Evolutionary conservation across 2,888 invertebrate genomes (phyloP), one percentile per base, ranked within the genome.

Genomic region (Amphimallon solstitiale): DNA sequence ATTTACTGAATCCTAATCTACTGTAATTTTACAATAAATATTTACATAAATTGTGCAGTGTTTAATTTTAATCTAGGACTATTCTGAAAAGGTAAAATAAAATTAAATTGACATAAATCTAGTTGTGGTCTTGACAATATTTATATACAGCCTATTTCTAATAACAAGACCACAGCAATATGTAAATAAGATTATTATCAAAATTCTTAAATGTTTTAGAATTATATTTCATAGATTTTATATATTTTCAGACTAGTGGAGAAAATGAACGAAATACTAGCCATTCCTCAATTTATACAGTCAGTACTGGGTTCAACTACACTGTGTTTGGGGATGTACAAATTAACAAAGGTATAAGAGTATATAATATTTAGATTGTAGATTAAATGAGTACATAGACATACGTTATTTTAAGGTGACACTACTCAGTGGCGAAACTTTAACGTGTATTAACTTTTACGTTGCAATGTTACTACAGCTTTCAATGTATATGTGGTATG

Each of bases 401-500:
- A n/a, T n/a, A n/a, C n/a, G n/a, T n/a, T n/a, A n/a, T 9, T 54
- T 64, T 34, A 17, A 54, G 52, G 40, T 56, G 14, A 34, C 21
- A 1, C 12, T 40, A 2, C 17, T 63, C 2, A 76, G 75, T 43
- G 19, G 76, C 9, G 70, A 75, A 61, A 37, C 85, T 62, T 80
- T 82, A 1, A 85, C 85, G 6, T 84, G 84, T 82, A 74, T 80
- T 1, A 78, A 84, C 34, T 86, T 85, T 75, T 81, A 84, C 51
- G 73, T 76, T 61, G 86, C 85, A 72, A 86, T 86, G 74, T 78
- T 86, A 19, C 81, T 83, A 2, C 84, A 86, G 75, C 77, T 86
- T 70, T 84, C 84, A 70, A 77, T 87, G 0, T 86, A 85, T 75
- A 87, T 87, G 76, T 87, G 84, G 79, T 86, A 83, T 72, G 87